Evolutionary conservation across 92 coral and sea anemone species (phyloP).

Genomic region (Zoanthus sociatus): DNA sequence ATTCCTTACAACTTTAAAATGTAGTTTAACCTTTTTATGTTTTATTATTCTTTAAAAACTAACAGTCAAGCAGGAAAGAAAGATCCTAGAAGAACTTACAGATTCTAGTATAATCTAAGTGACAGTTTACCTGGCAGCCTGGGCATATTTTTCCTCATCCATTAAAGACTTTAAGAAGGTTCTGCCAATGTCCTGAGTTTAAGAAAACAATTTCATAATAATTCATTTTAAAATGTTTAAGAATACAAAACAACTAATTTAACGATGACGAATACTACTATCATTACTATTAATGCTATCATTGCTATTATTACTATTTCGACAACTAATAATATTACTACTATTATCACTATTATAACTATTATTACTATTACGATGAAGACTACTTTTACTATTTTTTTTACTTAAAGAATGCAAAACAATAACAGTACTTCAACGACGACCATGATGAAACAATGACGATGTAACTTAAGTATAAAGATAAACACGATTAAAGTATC

Average conservation of each 20-base stretch:
- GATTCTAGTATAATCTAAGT: background rate
- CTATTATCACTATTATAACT: too few species aligned
- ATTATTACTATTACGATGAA: too few species aligned
- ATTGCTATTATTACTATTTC: too few species aligned
- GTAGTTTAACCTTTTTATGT: too few species aligned
- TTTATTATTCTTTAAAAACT: too few species aligned
- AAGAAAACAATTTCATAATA: background rate
- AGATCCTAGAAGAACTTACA: background rate
- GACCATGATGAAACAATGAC: too few species aligned
- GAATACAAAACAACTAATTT: background rate
- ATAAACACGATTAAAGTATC: too few species aligned
- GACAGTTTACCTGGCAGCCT: conserved; percentile 87
- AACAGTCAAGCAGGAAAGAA: background rate
- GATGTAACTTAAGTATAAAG: too few species aligned
- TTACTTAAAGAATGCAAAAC: too few species aligned
- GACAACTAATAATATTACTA: too few species aligned
- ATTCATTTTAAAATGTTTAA: background rate
- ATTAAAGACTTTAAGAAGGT: conserved; percentile 87
- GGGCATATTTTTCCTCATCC: conserved; percentile 85
- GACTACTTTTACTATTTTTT: too few species aligned
- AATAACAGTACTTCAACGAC: background rate
- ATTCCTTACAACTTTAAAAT: too few species aligned
- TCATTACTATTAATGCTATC: background rate
- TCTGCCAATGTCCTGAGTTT: conserved; percentile 89
- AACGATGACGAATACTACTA: background rate